Conservation (phyloP, 2,113 vertebrate species). For the Ochotona curzoniae region DNA sequence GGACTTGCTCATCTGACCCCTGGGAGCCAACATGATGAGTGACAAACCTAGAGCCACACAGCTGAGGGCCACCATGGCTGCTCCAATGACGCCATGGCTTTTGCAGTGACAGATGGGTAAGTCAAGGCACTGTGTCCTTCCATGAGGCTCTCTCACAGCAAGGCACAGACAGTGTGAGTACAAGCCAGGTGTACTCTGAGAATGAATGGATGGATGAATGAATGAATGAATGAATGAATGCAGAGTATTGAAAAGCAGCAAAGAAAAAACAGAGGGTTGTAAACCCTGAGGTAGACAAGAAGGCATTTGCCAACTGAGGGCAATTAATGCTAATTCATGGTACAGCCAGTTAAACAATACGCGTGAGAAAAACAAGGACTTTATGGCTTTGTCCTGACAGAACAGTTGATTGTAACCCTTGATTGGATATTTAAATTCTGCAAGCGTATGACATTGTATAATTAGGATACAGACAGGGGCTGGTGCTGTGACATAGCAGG, state of each 20-base stretch:
- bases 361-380: neutral
- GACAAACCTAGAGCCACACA: neutral
- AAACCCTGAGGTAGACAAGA: neutral
- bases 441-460: too few species aligned
- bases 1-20: neutral
- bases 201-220: neutral
- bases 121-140: neutral
- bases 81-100: neutral
- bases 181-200: too few species aligned
- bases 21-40: accelerated
- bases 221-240: neutral
- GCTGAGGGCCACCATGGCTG: neutral
- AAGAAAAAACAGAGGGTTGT: neutral
- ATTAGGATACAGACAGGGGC: too few species aligned
- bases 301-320: too few species aligned
- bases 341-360: neutral
- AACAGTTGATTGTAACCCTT: conserved; percentile 6
- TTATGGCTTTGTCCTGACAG: neutral
- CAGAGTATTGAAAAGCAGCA: too few species aligned
- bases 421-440: neutral
- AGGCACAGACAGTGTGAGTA: neutral
- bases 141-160: neutral
- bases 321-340: neutral
- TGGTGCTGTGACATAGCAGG: too few species aligned
- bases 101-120: neutral